Base-by-base conservation (phyloP, 2,113 vertebrate species). In the Leptosomus discolor region DNA sequence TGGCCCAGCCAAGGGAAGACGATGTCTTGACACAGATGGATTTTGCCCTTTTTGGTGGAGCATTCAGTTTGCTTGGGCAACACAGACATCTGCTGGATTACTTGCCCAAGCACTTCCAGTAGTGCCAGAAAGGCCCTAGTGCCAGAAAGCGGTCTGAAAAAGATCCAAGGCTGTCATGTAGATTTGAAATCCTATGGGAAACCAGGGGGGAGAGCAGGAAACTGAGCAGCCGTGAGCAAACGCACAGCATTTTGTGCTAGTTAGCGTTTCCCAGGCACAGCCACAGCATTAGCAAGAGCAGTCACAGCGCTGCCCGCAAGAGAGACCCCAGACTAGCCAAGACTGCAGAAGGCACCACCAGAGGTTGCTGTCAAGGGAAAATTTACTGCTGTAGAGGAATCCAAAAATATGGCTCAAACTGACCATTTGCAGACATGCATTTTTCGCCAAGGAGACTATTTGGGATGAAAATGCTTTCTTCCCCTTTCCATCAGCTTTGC, bases 41-140 rank as follows among this genome's bases (percentile, higher is more conserved):
- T 92, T 92, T 61, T 96, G 79, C 79, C 91, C 92, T 92, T 96
- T 96, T 86, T 89, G 86, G 91, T 92, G 71, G 50, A 91, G 86
- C 26, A 0, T 43, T 70, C 71, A 15, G 68, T 94, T 96, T 95
- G 89, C 91, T 97, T 86, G 63, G 86, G 68, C 86, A 97, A 93
- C 86, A 89, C 76, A 89, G 69, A 71, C 91, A 96, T 94, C 94
- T 96, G 94, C 71, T 0, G 2, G 90, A 60, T 91, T 53, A 61
- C 63, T 89, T 1, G 2, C 65, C 85, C 6, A 0, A 93, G 74
- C 69, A 71, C 41, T 50, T 74, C 63, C 0, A 0, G 84, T 9
- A 77, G 45, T 81, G 94, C 80, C 89, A 94, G 67, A 9, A 80
- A 5, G 6, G 82, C 32, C 74, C 37, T 2, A 8, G 70, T 41